Evolutionary conservation across 2,888 invertebrate genomes (phyloP), one percentile per base, ranked within the genome.

Genomic region (Phengaris alcon): DNA sequence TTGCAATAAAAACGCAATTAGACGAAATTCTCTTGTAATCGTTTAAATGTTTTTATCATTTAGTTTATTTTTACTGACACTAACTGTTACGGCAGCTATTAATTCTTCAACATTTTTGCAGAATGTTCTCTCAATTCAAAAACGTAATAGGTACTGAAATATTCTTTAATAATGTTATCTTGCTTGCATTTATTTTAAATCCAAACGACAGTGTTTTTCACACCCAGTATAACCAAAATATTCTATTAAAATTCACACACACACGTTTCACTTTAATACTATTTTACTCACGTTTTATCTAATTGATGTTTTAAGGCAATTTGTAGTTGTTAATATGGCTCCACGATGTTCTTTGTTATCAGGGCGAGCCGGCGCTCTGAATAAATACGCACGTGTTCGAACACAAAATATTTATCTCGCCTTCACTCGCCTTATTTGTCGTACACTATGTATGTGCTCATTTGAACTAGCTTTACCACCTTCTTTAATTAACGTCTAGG

Each of bases 321-420:
- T 64, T 44, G 35, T 64, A 6, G 8, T 15, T 52, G 15, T 70
- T 51, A 15, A 15, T 72, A 52, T 54, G 15, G 72, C 22, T 72
- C 35, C 22, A 52, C 72, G 35, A 54, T 54, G 10, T 64, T 55
- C 74, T 78, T 80, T 82, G 77, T 84, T 84, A 82, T 81, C 76
- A 83, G 80, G 79, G 80, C 79, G 80, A 78, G 80, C 76, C 78
- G 80, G 80, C 82, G 82, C 83, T 84, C 81, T 83, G 82, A 80
- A 82, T 84, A 87, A 87, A 86, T 84, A 88, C 84, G 85, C 89
- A 88, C 88, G 88, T 90, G 89, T 84, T 83, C 85, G 77, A 82
- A 84, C 83, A 88, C 85, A 86, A 85, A 85, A 84, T 82, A 79
- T 83, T 88, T 87, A 82, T 84, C 81, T 81, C 81, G 82, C 83